Conservation (phyloP, 2,113 vertebrate species). For the Nematolebias whitei region DNA sequence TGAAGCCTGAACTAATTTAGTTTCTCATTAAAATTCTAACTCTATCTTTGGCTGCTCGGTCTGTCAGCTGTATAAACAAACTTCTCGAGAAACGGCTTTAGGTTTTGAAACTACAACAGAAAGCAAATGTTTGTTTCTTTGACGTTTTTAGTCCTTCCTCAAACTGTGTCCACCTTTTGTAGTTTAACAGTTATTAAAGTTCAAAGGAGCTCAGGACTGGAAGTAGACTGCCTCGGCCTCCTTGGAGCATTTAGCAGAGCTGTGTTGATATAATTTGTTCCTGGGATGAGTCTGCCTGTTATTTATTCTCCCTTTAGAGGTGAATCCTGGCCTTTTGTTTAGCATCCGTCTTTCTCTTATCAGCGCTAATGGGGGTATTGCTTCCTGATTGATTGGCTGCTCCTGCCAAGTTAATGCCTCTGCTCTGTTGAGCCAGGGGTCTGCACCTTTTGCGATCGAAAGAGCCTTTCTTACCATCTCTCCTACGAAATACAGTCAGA, state of each 20-base stretch:
- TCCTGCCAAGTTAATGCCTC: slow-evolving; percentile 38
- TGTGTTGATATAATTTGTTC: slow-evolving; percentile 44
- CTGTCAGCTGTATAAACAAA: slow-evolving; percentile 39
- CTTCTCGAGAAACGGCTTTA: slow-evolving; percentile 42
- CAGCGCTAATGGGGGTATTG: slow-evolving; percentile 49
- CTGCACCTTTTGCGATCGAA: too few species aligned
- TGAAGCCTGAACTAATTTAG: slow-evolving; percentile 54
- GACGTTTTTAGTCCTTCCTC: slow-evolving; percentile 7
- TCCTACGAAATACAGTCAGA: too few species aligned
- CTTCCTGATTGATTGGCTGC: slow-evolving; percentile 58
- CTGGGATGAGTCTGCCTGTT: slow-evolving; percentile 51
- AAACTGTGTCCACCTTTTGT: slow-evolving; percentile 21
- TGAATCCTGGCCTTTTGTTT: slow-evolving; percentile 64
- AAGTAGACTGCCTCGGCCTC: slow-evolving; percentile 13
- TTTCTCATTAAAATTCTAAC: slow-evolving; percentile 62
- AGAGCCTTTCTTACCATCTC: too few species aligned
- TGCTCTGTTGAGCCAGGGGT: slow-evolving; percentile 15
- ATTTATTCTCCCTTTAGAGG: slow-evolving; percentile 30
- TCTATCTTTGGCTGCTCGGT: slow-evolving; percentile 49
- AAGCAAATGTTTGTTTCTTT: slow-evolving; percentile 54
- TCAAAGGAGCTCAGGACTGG: slow-evolving; percentile 25
- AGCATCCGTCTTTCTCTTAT: slow-evolving; percentile 71
- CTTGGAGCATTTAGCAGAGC: slow-evolving; percentile 20
- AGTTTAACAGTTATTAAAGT: slow-evolving; percentile 24
- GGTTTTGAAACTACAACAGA: slow-evolving; percentile 24